Evolutionary conservation across 2,888 invertebrate genomes (phyloP), one percentile per base, ranked within the genome.

Genomic region (Rhagophthalmus giganteus): DNA sequence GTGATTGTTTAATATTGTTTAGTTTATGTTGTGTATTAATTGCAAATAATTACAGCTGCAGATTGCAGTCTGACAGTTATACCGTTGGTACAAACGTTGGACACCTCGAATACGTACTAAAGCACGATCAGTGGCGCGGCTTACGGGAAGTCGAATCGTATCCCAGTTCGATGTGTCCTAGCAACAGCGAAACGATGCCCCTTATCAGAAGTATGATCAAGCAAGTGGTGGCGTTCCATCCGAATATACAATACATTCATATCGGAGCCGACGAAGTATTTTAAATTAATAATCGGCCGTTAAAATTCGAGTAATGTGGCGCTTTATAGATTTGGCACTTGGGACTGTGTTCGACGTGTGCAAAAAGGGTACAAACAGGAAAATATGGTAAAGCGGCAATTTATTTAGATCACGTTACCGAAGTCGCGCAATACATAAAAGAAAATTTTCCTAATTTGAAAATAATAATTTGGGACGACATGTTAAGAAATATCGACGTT

Each of bases 391-490:
- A 77, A 32, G 78, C 80, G 3, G 75, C 80, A 0, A 68, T 90
- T 5, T 88, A 83, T 61, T 68, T 90, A 32, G 81, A 84, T 48
- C 88, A 90, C 67, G 79, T 90, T 4, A 74, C 77, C 45, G 77
- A 79, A 16, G 74, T 87, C n/a, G 80, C 81, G 0, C 73, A 79
- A 55, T 83, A 77, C 56, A 70, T 87, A 10, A 81, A 81, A 63
- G 80, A 78, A 42, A 79, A 76, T 25, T 81, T 86, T 64, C 87
- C 87, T 0, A 72, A 77, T 41, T 68, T 86, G 16, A 81, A 76
- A 54, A 76, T 87, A 2, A 83, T 93, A 7, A 86, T 92, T 74
- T 93, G 93, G 92, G 92, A 93, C 67, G 93, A 93, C 66, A 92
- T 93, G 91, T 74, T 92, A 46, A 77, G 92, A 60, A 74, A 78